These are phyloP conservation scores for Columba guinea DNA, from an alignment of 2,797 vertebrate genomes.

Conservation along the genomic window DNA sequence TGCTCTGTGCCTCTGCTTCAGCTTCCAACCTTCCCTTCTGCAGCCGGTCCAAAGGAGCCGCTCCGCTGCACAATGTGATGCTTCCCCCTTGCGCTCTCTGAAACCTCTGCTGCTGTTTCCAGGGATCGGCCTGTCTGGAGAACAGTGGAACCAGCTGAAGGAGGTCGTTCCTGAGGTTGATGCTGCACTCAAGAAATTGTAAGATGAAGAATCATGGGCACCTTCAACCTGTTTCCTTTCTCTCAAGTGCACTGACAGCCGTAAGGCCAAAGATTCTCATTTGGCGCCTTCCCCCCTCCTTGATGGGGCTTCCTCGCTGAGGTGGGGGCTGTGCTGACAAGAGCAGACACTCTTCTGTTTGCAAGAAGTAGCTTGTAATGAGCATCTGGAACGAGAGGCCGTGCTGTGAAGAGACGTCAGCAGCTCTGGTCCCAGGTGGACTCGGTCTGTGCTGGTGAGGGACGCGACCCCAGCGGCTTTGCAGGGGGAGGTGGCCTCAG, in stretches of 20 bases:
- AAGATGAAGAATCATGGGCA: background rate
- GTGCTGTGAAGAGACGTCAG: background rate
- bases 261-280: background rate
- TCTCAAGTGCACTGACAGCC: background rate
- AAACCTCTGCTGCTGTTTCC: background rate
- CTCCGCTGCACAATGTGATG: background rate
- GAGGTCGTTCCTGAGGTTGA: conserved; percentile 30
- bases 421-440: background rate
- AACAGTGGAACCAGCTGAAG: conserved; percentile 59
- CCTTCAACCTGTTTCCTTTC: background rate
- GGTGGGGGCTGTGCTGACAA: background rate
- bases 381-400: background rate
- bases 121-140: conserved; percentile 35
- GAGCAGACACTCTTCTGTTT: background rate
- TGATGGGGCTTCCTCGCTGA: background rate
- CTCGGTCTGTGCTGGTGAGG: background rate
- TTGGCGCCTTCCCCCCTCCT: background rate
- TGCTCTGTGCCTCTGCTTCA: background rate
- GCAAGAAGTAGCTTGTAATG: background rate
- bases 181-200: conserved; percentile 49
- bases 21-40: background rate
- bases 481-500: background rate
- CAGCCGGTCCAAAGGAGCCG: background rate
- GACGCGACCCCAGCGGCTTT: background rate
- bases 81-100: background rate